These are phyloP conservation scores for Lonchura striata DNA, from an alignment of 2,113 vertebrate species.

Conservation along the genomic window DNA sequence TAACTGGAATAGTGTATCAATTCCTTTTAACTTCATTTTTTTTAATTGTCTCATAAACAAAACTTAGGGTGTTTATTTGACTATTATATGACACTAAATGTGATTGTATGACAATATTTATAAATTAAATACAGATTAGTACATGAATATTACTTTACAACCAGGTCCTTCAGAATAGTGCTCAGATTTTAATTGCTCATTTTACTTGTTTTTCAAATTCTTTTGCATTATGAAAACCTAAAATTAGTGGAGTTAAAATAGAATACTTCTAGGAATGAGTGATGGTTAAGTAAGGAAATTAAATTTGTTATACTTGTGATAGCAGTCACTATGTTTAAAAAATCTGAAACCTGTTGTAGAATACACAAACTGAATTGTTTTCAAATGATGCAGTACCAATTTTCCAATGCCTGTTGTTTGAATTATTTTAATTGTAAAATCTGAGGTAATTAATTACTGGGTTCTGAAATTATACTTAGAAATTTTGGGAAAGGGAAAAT, in stretches of 20 bases:
- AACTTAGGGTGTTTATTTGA: conserved; percentile 21
- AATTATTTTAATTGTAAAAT: neutral
- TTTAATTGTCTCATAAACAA: conserved; percentile 6
- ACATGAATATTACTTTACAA: conserved; percentile 48
- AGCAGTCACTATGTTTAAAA: neutral
- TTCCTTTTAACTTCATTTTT: conserved; percentile 18
- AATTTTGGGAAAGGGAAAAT: neutral
- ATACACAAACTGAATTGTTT: neutral
- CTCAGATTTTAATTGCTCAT: conserved; percentile 39
- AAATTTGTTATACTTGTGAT: neutral
- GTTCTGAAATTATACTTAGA: neutral
- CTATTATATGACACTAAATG: conserved; percentile 24
- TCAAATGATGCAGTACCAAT: neutral
- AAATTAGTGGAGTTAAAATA: conserved; percentile 58
- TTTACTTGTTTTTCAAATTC: conserved; percentile 55
- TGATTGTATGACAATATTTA: conserved; percentile 9
- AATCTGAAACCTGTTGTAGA: neutral
- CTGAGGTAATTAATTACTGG: neutral
- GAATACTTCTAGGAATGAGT: conserved; percentile 19
- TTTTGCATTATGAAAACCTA: conserved; percentile 51
- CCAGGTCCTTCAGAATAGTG: conserved; percentile 36
- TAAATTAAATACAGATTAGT: conserved; percentile 36
- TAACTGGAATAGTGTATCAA: neutral
- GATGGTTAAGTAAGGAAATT: neutral
- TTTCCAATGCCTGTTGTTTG: neutral